These are phyloP conservation scores for Megalops cyprinoides DNA, from an alignment of 2,797 vertebrate species.

Conservation along the genomic window DNA sequence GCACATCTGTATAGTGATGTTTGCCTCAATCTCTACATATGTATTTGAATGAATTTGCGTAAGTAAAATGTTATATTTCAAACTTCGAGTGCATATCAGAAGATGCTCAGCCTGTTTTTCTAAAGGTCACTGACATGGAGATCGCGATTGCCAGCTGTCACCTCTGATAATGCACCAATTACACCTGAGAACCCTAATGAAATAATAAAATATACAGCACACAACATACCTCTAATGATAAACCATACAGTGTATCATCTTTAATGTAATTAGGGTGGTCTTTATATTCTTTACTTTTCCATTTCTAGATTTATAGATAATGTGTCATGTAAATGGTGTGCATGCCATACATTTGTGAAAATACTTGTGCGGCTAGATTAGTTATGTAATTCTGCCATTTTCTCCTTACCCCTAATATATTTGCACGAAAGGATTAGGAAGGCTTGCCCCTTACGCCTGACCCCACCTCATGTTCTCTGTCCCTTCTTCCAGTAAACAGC, in stretches of 20 bases:
- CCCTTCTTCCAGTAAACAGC: too few species aligned
- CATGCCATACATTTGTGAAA: neutral
- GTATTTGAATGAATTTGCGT: neutral
- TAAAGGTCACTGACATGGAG: too few species aligned
- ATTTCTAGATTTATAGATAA: too few species aligned
- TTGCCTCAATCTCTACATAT: neutral
- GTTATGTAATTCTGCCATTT: constrained; percentile 1
- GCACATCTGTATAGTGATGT: neutral
- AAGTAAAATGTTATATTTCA: neutral
- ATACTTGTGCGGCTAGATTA: neutral
- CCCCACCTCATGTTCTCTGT: neutral
- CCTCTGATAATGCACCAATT: too few species aligned
- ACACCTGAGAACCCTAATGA: neutral
- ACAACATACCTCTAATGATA: too few species aligned
- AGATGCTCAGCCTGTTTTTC: too few species aligned
- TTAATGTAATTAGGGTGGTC: neutral
- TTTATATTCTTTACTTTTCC: neutral
- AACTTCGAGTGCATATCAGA: neutral
- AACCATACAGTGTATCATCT: neutral
- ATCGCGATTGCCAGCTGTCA: too few species aligned
- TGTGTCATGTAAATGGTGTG: neutral
- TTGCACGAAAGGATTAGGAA: neutral
- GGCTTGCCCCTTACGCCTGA: neutral
- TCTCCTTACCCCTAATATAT: neutral
- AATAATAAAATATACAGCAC: neutral